Base-by-base conservation (phyloP, 1,140 invertebrate species). In the Cylas formicarius region DNA sequence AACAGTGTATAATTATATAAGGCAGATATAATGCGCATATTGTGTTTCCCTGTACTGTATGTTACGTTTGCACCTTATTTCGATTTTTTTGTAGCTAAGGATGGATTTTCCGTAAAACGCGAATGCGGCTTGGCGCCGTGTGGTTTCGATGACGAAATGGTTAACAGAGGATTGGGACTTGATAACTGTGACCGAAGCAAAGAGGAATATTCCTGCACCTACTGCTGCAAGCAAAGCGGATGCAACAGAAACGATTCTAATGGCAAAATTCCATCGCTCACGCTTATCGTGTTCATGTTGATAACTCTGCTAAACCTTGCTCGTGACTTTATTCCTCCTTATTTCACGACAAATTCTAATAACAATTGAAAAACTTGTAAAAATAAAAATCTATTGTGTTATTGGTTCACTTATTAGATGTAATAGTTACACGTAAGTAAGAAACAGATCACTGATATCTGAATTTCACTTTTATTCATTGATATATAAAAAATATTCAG, bases 41-140 rank as follows among this genome's bases (percentile, higher is more conserved):
- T n/a, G n/a, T n/a, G n/a, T n/a, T n/a, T n/a, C n/a, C n/a, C n/a
- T n/a, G n/a, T n/a, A n/a, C n/a, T n/a, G n/a, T n/a, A n/a, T n/a
- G n/a, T n/a, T n/a, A n/a, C n/a, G n/a, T n/a, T n/a, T n/a, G n/a
- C n/a, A n/a, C n/a, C n/a, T n/a, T n/a, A n/a, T n/a, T n/a, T n/a
- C 22, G 8, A 37, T 35, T 58, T 34, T 36, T 55, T 68, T 65
- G 37, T 55, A 72, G 70, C 53, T 32, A 53, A 59, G 18, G 58
- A 65, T 31, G 65, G 66, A 18, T 66, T 63, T 33, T 44, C 48
- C 7, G 61, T 74, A 34, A 69, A 66, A 47, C 60, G 72, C 17
- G 67, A 68, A 56, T 75, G 73, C 50, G 72, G 70, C 9, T 51
- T 75, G 17, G 72, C 63, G 4, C 73, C 73, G 0, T 75, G 73